A percentile compares a stretch with the other conserved stretches of the same genome.
Evolutionary conservation across 2,888 invertebrate species (phyloP).

Genomic region (Caenorhabditis sp.): DNA sequence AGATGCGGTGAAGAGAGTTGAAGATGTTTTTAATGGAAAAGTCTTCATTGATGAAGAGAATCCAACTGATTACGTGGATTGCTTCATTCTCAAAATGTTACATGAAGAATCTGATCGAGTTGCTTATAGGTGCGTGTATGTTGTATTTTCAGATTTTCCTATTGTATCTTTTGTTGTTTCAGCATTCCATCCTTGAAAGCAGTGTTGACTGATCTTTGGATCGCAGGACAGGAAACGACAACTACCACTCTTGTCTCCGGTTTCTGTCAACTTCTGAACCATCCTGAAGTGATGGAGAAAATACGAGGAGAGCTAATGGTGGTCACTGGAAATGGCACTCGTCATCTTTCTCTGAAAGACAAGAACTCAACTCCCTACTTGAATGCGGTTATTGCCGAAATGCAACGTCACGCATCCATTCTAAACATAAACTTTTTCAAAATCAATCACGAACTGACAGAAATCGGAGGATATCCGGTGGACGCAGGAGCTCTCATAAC

Average conservation of each 20-base stretch:
- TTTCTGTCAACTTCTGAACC: neutral
- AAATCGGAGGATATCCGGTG: too few species aligned
- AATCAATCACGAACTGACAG: too few species aligned
- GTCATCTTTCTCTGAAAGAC: too few species aligned
- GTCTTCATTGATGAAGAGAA: neutral
- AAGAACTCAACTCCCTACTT: constrained; percentile 10
- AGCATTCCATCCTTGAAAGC: constrained; percentile 36
- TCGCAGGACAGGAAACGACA: constrained; percentile 70
- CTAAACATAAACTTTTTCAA: constrained; percentile 63
- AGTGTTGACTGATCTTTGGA: constrained; percentile 66
- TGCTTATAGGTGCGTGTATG: neutral
- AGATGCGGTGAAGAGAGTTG: neutral
- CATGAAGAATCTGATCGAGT: neutral
- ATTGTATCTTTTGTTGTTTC: neutral
- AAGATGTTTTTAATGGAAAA: neutral
- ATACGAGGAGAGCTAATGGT: constrained; percentile 45
- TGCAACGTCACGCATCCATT: constrained; percentile 66
- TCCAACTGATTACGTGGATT: neutral
- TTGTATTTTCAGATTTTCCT: neutral
- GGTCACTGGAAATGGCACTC: too few species aligned
- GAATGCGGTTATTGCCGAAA: constrained; percentile 57
- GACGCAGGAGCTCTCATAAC: constrained; percentile 47
- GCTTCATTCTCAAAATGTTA: neutral
- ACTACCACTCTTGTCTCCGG: constrained; percentile 49
- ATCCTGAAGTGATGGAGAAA: neutral